Conservation (phyloP, 2,797 vertebrate species). For the Antennarius maculatus region DNA sequence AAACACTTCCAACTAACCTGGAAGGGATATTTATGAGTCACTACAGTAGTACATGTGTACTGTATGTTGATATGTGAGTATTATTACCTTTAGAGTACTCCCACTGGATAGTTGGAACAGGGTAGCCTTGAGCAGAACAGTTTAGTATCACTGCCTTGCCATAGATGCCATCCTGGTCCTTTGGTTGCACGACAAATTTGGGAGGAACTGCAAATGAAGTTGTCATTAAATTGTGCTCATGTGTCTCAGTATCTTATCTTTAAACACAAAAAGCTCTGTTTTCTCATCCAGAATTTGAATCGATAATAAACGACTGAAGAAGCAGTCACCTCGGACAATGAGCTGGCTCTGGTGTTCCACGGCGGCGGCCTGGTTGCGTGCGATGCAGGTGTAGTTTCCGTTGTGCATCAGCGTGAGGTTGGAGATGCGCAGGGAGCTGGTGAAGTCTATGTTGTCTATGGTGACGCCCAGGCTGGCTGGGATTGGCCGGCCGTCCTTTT, state of each 20-base stretch:
- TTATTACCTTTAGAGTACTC: slow-evolving; percentile 96
- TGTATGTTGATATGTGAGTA: not conserved
- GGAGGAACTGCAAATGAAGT: slow-evolving; percentile 87
- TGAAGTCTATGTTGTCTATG: slow-evolving; percentile 98
- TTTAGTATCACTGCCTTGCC: slow-evolving; percentile 97
- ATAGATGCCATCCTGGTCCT: slow-evolving; percentile 97
- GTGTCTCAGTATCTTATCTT: not conserved
- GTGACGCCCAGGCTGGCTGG: slow-evolving; percentile 94
- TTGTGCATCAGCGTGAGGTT: slow-evolving; percentile 97
- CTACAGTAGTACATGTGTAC: not conserved
- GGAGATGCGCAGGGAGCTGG: slow-evolving; percentile 95
- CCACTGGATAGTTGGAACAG: slow-evolving; percentile 97
- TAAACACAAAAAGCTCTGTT: too few species aligned
- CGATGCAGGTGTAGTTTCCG: slow-evolving; percentile 97
- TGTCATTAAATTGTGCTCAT: not conserved
- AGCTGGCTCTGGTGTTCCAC: slow-evolving; percentile 97
- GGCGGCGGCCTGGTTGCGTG: slow-evolving; percentile 92
- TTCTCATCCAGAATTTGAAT: too few species aligned
- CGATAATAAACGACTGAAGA: too few species aligned
- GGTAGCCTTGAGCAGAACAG: slow-evolving; percentile 96
- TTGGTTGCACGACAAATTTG: slow-evolving; percentile 96
- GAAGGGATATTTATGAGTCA: not conserved
- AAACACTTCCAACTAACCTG: not conserved
- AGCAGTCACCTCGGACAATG: slow-evolving; percentile 91
- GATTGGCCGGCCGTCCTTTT: slow-evolving; percentile 94